Conservation (phyloP, 2,888 invertebrate genomes). For the Metalampra italica region DNA sequence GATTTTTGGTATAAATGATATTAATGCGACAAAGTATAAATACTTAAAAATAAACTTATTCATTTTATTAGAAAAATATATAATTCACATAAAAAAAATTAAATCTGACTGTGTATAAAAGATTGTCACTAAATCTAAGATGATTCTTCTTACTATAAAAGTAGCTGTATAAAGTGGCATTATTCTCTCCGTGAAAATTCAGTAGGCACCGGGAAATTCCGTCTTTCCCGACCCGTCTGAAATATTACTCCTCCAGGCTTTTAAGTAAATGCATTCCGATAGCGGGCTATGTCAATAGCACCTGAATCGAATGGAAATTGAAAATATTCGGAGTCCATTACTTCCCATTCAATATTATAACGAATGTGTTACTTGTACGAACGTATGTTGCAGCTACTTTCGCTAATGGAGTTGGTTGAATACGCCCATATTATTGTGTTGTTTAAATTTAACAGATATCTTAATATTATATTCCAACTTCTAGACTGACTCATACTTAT, state of each 20-base stretch:
- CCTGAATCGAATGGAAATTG: slow-evolving; percentile 3
- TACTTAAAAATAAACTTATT: too few species aligned
- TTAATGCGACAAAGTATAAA: too few species aligned
- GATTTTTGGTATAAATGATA: too few species aligned
- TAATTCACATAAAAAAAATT: too few species aligned
- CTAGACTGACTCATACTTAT: too few species aligned
- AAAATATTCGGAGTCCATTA: not conserved
- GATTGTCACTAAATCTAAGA: too few species aligned
- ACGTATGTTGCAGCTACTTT: not conserved
- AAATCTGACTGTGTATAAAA: too few species aligned
- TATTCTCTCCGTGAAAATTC: not conserved
- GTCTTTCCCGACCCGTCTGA: not conserved
- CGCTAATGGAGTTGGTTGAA: not conserved
- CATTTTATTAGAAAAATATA: too few species aligned
- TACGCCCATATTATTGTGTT: not conserved
- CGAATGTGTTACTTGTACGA: not conserved
- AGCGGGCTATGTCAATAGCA: slow-evolving; percentile 5
- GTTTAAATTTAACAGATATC: not conserved
- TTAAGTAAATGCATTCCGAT: slow-evolving; percentile 10
- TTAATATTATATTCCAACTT: too few species aligned
- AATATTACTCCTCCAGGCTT: slow-evolving; percentile 6
- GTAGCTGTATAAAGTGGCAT: not conserved
- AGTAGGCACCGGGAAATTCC: not conserved
- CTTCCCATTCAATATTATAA: not conserved
- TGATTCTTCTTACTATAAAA: too few species aligned